Evolutionary conservation across 1,140 invertebrate species (phyloP).

Genomic region (Holcopasites calliopsidis): DNA sequence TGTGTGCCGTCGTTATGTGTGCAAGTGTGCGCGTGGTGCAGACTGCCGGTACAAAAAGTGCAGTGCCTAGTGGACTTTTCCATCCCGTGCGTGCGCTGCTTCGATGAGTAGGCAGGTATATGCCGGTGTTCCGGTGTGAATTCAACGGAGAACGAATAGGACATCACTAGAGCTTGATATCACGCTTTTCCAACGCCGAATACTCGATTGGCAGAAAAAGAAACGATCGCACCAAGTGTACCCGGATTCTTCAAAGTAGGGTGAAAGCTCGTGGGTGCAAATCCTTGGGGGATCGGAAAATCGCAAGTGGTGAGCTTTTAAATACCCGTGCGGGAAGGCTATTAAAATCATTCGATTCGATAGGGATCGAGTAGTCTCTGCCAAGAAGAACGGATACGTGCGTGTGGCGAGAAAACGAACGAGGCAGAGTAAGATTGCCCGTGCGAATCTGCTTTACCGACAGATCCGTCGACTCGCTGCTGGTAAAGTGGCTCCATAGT

Average conservation of each 20-base stretch:
- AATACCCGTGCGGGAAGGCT: not conserved
- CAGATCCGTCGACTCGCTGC: slow-evolving; percentile 35
- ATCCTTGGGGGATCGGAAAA: not conserved
- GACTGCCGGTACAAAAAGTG: slow-evolving; percentile 52
- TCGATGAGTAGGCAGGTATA: slow-evolving; percentile 37
- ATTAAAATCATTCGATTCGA: not conserved
- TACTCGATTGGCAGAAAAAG: not conserved
- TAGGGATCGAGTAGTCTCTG: not conserved
- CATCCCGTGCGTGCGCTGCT: slow-evolving; percentile 49
- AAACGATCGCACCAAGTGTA: not conserved
- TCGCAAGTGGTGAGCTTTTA: not conserved
- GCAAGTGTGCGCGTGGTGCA: slow-evolving; percentile 53
- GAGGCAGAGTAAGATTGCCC: slow-evolving; percentile 42
- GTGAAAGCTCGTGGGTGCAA: not conserved
- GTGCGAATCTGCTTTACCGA: slow-evolving; percentile 45
- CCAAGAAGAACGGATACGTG: slow-evolving; percentile 12
- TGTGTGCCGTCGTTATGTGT: slow-evolving; percentile 26
- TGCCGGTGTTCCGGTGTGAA: slow-evolving; percentile 37
- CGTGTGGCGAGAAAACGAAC: slow-evolving; percentile 15
- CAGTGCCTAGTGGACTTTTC: slow-evolving; percentile 60
- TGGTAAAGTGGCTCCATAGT: slow-evolving; percentile 41
- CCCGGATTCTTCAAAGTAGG: no score
- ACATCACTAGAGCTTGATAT: not conserved
- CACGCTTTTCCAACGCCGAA: not conserved
- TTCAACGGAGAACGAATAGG: slow-evolving; percentile 26